phyloP scores from a whole-genome alignment of 92 coral and sea anemone species.

The Epizoanthus ramosus region DNA sequence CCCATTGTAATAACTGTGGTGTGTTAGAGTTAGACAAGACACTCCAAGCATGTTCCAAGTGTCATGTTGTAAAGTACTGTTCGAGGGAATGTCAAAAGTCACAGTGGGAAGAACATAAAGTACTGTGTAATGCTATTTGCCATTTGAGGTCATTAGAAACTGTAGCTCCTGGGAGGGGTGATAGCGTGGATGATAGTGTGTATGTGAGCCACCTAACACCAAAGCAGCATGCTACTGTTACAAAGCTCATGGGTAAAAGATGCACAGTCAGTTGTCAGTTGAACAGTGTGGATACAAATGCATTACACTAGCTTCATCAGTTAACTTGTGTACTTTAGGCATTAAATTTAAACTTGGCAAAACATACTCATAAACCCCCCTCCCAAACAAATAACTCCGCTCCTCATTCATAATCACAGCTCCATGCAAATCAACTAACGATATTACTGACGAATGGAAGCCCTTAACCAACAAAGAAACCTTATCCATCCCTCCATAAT shows the following conservation, averaged over 20 bases:
- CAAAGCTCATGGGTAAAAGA: slow-evolving; percentile 66
- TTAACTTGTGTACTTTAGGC: too few species aligned
- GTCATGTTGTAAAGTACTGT: slow-evolving; percentile 51
- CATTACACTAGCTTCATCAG: too few species aligned
- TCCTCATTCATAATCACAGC: too few species aligned
- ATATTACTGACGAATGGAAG: too few species aligned
- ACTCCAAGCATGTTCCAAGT: slow-evolving; percentile 41
- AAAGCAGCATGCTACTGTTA: slow-evolving; percentile 60
- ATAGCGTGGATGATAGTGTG: slow-evolving; percentile 36
- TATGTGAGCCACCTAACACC: slow-evolving; percentile 78
- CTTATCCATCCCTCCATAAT: too few species aligned
- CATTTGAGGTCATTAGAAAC: slow-evolving; percentile 27
- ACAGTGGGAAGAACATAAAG: slow-evolving; percentile 46
- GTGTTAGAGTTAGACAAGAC: slow-evolving; percentile 25
- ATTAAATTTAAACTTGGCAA: too few species aligned
- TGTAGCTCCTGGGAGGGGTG: slow-evolving; percentile 31
- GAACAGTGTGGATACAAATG: slow-evolving; percentile 46
- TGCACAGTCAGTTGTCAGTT: slow-evolving; percentile 55
- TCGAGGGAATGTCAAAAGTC: slow-evolving; percentile 44
- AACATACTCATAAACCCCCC: too few species aligned
- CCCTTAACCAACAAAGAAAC: too few species aligned
- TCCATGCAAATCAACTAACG: too few species aligned
- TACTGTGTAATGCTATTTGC: slow-evolving; percentile 31
- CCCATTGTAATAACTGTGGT: slow-evolving; percentile 41
- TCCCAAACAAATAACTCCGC: too few species aligned